These are phyloP conservation scores for Tetramorium bicarinatum DNA, from an alignment of 2,888 invertebrate species.

Conservation along the genomic window DNA sequence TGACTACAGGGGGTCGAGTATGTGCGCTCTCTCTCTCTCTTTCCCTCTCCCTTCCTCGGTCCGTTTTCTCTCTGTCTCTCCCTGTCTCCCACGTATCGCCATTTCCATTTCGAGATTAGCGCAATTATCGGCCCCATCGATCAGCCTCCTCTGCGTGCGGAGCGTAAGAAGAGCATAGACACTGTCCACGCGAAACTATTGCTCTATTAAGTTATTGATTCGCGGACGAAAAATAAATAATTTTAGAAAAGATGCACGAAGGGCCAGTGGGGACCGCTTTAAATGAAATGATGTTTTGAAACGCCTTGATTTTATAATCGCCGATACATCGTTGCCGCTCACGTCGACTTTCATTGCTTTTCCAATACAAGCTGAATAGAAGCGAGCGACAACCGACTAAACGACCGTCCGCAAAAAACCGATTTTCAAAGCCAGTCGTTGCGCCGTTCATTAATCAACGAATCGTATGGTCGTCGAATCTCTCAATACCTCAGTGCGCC, in stretches of 20 bases:
- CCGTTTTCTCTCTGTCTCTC: conserved; percentile 18
- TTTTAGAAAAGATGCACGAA: not conserved
- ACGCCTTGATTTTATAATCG: conserved; percentile 43
- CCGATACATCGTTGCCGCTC: conserved; percentile 35
- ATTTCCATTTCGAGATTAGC: conserved; percentile 71
- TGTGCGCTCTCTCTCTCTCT: conserved; percentile 29
- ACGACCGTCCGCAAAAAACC: conserved; percentile 32
- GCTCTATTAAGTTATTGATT: conserved; percentile 43
- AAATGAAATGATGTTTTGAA: not conserved
- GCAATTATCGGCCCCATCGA: conserved; percentile 73
- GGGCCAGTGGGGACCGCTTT: not conserved
- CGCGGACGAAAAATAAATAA: not conserved
- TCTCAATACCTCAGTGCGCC: conserved; percentile 34
- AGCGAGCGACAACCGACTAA: conserved; percentile 41
- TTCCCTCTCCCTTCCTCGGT: conserved; percentile 24
- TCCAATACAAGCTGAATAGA: conserved; percentile 33
- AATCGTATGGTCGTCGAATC: conserved; percentile 38
- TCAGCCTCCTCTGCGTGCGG: conserved; percentile 39
- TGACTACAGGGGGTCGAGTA: conserved; percentile 60
- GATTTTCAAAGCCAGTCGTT: conserved; percentile 39
- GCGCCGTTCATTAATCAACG: conserved; percentile 52
- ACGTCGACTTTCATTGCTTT: conserved; percentile 46
- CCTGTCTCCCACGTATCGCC: conserved; percentile 7
- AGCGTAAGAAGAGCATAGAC: conserved; percentile 12
- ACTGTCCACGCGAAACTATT: not conserved